phyloP scores from a whole-genome alignment of 2,797 vertebrate genomes.

The Aulostomus chinensis region DNA sequence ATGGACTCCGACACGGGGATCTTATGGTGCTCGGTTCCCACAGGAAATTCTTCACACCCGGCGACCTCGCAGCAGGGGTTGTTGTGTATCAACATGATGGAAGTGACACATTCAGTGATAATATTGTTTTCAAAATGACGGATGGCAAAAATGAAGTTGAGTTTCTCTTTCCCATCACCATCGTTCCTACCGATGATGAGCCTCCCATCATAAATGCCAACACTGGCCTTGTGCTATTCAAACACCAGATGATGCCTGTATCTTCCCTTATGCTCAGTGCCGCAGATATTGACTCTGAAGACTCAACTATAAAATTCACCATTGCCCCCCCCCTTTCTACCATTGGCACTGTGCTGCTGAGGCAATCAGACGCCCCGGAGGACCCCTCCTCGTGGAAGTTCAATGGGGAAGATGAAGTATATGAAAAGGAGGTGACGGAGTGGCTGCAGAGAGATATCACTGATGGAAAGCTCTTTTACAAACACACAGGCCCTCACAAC shows the following conservation, averaged over 20 bases:
- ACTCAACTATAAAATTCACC: conserved; percentile 87
- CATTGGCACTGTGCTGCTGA: conserved; percentile 84
- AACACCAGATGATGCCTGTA: conserved; percentile 87
- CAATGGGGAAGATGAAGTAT: conserved; percentile 79
- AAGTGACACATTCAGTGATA: conserved; percentile 92
- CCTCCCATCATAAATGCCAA: conserved; percentile 92
- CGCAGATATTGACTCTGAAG: conserved; percentile 93
- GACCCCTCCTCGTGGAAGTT: conserved; percentile 87
- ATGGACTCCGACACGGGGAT: conserved; percentile 88
- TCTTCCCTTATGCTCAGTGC: conserved; percentile 86
- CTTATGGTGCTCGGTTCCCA: conserved; percentile 81
- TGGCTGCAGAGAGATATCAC: conserved; percentile 92
- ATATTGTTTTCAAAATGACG: conserved; percentile 90
- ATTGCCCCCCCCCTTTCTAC: conserved; percentile 79
- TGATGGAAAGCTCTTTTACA: conserved; percentile 89
- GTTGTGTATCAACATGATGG: conserved; percentile 93
- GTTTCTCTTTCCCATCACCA: conserved; percentile 93
- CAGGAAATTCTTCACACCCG: conserved; percentile 85
- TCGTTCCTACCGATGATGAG: conserved; percentile 94
- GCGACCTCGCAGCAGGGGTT: conserved; percentile 81
- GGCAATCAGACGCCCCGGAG: conserved; percentile 87
- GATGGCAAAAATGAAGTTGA: conserved; percentile 91
- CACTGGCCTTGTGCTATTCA: conserved; percentile 88
- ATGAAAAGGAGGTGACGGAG: conserved; percentile 88
- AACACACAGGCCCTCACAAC: conserved; percentile 87